Evolutionary conservation across 2,888 invertebrate genomes (phyloP), one percentile per base, ranked within the genome.

Genomic region (Eilema griseolum): DNA sequence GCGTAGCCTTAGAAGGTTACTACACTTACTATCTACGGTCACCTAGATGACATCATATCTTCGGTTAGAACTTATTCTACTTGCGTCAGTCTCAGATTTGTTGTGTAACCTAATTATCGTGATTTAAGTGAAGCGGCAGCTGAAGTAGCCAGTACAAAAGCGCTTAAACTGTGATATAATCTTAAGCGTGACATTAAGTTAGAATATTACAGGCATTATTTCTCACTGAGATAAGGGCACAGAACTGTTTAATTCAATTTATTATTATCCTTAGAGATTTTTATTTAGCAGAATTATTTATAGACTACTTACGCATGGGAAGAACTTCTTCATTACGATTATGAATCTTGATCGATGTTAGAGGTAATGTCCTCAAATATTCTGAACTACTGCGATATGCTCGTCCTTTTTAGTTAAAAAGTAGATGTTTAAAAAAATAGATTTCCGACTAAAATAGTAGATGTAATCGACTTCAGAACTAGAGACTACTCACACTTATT

Each of bases 121-220:
- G 84, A 87, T 88, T 88, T 86, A 89, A 85, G 84, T 83, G 75
- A 81, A 78, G 79, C 84, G 83, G 83, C 84, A 82, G 83, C 83
- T 82, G 83, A 82, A 85, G 78, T 82, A 85, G 83, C 80, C 80
- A 74, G 78, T 85, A 88, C 87, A 89, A 89, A 85, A 87, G 85
- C 81, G 83, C 83, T 84, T 81, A 83, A 86, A 81, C 82, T 78
- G 76, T 83, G 89, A 89, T 89, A 88, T 83, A 82, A 89, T 89
- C 89, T 89, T 83, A 86, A 85, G 82, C 84, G 83, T 86, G 83
- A 84, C 89, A 87, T 87, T 88, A 88, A 85, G 82, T 85, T 85
- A 82, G 85, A 87, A 85, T 87, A 89, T 88, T 87, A 87, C 87
- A 83, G 84, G 78, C 85, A 86, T 88, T 88, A 88, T 87, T 87